Conservation (phyloP, 1,140 invertebrate species). For the Caenorhabditis remanei region DNA sequence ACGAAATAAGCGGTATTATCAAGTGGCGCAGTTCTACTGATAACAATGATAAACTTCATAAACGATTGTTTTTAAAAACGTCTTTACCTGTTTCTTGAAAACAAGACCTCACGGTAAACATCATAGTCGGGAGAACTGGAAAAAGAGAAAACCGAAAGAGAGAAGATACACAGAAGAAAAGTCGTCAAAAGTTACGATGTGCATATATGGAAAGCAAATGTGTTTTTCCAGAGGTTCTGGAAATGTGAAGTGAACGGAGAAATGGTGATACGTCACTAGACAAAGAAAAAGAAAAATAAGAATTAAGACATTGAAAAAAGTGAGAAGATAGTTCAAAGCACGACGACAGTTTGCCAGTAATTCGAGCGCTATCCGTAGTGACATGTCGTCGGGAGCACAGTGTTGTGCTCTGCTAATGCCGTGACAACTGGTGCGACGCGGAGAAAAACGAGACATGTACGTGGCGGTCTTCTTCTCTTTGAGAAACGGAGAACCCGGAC, state of each 20-base stretch:
- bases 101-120: conserved; percentile 12
- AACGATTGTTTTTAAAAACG: not conserved
- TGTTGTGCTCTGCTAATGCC: conserved; percentile 53
- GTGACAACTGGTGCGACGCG: conserved; percentile 54
- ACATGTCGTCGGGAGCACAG: conserved; percentile 43
- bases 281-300: not conserved
- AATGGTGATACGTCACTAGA: not conserved
- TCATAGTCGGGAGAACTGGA: not conserved
- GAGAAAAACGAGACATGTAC: conserved; percentile 56
- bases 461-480: conserved; percentile 41
- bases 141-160: conserved; percentile 25
- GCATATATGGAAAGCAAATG: conserved; percentile 9
- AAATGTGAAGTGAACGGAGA: not conserved
- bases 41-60: not conserved
- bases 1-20: not conserved
- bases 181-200: conserved; percentile 23
- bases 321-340: conserved; percentile 21
- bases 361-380: conserved; percentile 46
- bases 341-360: conserved; percentile 40
- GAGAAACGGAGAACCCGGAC: not conserved
- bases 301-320: not conserved
- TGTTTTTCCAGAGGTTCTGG: not conserved
- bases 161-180: conserved; percentile 23
- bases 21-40: not conserved
- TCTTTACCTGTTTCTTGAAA: not conserved